Percentiles rank a stretch among this genome's conserved stretches.
Conservation (phyloP, 2,888 invertebrate genomes). For the Dasysyrphus albostriatus region DNA sequence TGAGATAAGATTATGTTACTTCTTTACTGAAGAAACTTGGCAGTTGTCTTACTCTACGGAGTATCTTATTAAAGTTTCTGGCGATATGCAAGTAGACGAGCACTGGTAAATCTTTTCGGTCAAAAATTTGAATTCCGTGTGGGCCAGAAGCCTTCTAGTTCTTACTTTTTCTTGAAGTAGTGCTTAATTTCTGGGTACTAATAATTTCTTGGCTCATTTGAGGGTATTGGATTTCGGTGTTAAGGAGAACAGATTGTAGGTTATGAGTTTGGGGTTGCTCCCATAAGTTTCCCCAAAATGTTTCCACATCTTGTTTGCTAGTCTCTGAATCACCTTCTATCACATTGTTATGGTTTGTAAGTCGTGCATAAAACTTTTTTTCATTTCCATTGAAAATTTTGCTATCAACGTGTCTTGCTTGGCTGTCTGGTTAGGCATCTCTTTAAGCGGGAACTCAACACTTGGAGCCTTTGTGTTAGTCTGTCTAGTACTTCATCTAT, state of each 20-base stretch:
- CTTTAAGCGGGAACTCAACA: no score
- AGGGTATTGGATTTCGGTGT: not conserved
- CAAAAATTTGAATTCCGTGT: slow-evolving; percentile 4
- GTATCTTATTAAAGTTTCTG: slow-evolving; percentile 4
- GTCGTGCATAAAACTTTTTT: no score
- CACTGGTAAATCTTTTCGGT: slow-evolving; percentile 13
- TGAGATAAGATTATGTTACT: slow-evolving; percentile 23
- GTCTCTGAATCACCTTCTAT: not conserved
- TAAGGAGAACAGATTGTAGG: not conserved
- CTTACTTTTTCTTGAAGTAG: not conserved
- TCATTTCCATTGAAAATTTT: no score
- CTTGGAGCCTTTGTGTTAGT: no score
- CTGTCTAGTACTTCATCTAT: no score
- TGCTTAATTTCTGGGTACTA: not conserved
- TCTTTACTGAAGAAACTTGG: slow-evolving; percentile 28
- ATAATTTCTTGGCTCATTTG: slow-evolving; percentile 5
- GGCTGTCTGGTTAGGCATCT: no score
- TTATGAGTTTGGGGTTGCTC: not conserved
- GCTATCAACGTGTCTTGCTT: no score
- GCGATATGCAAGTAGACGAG: not conserved
- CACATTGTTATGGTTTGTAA: no score
- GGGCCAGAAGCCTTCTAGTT: not conserved
- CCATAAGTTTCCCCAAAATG: slow-evolving; percentile 13
- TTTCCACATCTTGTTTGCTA: not conserved
- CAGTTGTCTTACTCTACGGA: not conserved